Evolutionary conservation across 1,140 invertebrate species (phyloP), one percentile per base, ranked within the genome.

Genomic region (Homalodisca vitripennis): DNA sequence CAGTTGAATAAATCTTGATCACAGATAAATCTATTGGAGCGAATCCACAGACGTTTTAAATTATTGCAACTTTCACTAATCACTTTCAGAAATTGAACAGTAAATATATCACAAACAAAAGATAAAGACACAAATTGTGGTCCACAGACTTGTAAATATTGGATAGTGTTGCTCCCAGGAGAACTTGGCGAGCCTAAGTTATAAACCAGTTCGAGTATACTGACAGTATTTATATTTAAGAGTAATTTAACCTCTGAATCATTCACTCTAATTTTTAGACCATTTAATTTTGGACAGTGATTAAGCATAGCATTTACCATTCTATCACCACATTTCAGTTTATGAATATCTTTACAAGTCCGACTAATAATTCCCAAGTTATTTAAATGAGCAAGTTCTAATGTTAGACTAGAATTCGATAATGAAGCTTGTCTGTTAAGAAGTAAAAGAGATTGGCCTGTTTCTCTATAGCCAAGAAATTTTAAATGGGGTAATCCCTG

Each of bases 391-490:
- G 32, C 63, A 1, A 66, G 41, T 26, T 66, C 27, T 6, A 27
- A 14, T 46, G 27, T 46, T 20, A 32, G 17, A 32, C n/a, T n/a
- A n/a, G n/a, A 22, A 24, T 47, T 34, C 31, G 13, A 10, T 46
- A n/a, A 14, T 12, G 13, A 47, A n/a, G 6, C n/a, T 66, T 46
- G 32, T 46, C 47, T 30, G 10, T 22, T 17, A 66, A 41, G 20
- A 47, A 14, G n/a, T 27, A 46, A 46, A 1, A 66, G 22, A 13
- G 63, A n/a, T n/a, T 2, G 1, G 22, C 63, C 32, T 30, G 27
- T 66, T 66, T 66, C 63, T 47, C 41, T 66, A 66, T 47, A 66
- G 1, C 63, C 63, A 12, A 66, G 63, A 27, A 46, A 46, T 47
- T 66, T 66, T 24, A 66, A 27, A 27, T 47, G 17, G 1, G 17